Conservation (phyloP, 2,888 invertebrate species). For the Acleris cristana region DNA sequence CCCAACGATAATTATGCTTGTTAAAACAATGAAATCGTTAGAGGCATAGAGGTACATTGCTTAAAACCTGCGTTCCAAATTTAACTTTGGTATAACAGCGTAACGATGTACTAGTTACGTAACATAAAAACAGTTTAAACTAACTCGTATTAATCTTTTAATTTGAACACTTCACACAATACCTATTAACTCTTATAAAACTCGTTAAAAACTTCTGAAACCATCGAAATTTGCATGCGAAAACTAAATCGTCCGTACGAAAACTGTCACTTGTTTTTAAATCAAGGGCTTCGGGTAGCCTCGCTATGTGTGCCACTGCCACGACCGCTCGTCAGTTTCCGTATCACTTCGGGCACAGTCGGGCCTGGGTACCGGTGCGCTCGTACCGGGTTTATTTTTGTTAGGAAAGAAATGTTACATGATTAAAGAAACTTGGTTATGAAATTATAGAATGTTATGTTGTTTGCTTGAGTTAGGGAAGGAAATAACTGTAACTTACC, state of each 20-base stretch:
- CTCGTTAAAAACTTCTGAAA: conserved; percentile 8
- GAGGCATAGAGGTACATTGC: too few relatives aligned
- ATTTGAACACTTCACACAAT: too few relatives aligned
- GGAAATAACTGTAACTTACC: conserved; percentile 3
- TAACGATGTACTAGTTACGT: too few relatives aligned
- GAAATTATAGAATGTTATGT: conserved; percentile 31
- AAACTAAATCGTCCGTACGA: conserved; percentile 30
- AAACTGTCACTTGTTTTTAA: conserved; percentile 35
- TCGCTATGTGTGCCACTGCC: conserved; percentile 57
- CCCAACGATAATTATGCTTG: too few relatives aligned
- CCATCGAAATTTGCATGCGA: conserved; percentile 25
- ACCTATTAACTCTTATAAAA: neutral
- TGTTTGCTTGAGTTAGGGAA: conserved; percentile 23
- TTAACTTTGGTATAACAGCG: too few relatives aligned
- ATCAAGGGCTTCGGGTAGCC: conserved; percentile 34
- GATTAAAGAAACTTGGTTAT: conserved; percentile 33
- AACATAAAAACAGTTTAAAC: too few relatives aligned
- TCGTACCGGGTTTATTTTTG: conserved; percentile 31
- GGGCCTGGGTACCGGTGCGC: conserved; percentile 16
- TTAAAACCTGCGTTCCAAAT: too few relatives aligned
- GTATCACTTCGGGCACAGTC: conserved; percentile 54
- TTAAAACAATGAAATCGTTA: too few relatives aligned
- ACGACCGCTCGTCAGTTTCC: conserved; percentile 62
- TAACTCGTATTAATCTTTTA: too few relatives aligned
- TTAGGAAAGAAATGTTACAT: conserved; percentile 34